Percentiles rank a stretch among this genome's conserved stretches.
These are phyloP conservation scores for Matsumurasca onukii DNA, from an alignment of 1,140 invertebrate species.

Conservation along the genomic window DNA sequence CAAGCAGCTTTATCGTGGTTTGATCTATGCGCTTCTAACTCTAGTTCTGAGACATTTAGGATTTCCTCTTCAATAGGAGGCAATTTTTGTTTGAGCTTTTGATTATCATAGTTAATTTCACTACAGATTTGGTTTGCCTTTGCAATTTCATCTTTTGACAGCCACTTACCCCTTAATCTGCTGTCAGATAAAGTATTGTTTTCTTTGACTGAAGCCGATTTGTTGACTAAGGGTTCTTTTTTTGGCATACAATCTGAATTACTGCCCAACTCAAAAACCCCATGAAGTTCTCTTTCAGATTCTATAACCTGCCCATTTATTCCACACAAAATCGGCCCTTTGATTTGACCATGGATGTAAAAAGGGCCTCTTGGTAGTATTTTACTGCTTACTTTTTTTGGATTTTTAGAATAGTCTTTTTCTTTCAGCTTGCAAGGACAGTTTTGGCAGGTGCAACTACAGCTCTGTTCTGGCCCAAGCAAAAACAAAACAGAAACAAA, in stretches of 20 bases:
- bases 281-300: not conserved
- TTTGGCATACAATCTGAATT: not conserved
- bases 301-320: not conserved
- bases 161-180: not conserved
- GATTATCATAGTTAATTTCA: not conserved
- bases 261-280: not conserved
- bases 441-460: not conserved
- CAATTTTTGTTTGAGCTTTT: not conserved
- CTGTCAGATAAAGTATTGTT: not conserved
- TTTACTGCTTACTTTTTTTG: not conserved
- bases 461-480: slow-evolving; percentile 8
- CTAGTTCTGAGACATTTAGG: not conserved
- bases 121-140: no score
- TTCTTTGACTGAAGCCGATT: not conserved
- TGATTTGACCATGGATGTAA: not conserved
- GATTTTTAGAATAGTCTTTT: not conserved
- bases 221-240: not conserved
- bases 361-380: slow-evolving; percentile 1
- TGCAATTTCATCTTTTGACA: not conserved
- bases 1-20: not conserved
- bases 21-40: not conserved
- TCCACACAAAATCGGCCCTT: not conserved
- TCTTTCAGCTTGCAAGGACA: slow-evolving; percentile 4
- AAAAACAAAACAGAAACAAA: slow-evolving; percentile 1
- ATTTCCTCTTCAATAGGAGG: not conserved